phyloP scores from a whole-genome alignment of 2,888 invertebrate species.

The Oscheius sp. region DNA sequence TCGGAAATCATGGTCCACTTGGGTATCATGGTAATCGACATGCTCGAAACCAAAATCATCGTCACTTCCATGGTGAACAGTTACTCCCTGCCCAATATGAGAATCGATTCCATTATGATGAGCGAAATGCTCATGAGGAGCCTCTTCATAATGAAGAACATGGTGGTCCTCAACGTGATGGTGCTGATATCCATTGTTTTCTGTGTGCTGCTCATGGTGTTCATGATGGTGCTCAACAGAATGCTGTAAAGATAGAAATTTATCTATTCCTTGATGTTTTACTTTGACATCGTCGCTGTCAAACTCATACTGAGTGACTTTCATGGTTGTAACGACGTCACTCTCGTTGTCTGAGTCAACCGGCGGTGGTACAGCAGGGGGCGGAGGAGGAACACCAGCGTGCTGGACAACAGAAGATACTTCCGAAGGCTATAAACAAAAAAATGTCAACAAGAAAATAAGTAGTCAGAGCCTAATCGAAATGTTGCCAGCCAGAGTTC shows the following conservation, averaged over 20 bases:
- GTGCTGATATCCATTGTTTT: neutral
- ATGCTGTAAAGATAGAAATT: neutral
- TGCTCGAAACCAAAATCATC: constrained; percentile 52
- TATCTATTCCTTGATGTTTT: neutral
- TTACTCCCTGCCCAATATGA: neutral
- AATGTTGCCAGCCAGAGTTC: constrained; percentile 21
- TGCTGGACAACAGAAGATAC: constrained; percentile 10
- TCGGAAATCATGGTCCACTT: neutral
- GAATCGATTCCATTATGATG: neutral
- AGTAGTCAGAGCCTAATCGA: constrained; percentile 4
- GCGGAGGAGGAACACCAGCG: neutral
- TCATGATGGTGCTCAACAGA: constrained; percentile 16
- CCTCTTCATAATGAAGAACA: too few species aligned
- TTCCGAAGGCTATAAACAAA: constrained; percentile 12
- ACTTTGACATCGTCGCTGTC: constrained; percentile 25
- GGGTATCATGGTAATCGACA: constrained; percentile 45
- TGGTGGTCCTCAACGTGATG: neutral
- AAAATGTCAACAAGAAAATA: constrained; percentile 11
- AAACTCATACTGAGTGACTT: constrained; percentile 29
- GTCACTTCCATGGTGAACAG: constrained; percentile 38
- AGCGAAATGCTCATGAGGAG: too few species aligned
- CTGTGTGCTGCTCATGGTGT: neutral
- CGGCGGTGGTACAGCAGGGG: constrained; percentile 24
- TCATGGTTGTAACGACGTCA: constrained; percentile 28
- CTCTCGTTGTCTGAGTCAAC: constrained; percentile 19